Evolutionary conservation across 2,888 invertebrate genomes (phyloP), one percentile per base, ranked within the genome.

Genomic region (Neoascia interrupta): DNA sequence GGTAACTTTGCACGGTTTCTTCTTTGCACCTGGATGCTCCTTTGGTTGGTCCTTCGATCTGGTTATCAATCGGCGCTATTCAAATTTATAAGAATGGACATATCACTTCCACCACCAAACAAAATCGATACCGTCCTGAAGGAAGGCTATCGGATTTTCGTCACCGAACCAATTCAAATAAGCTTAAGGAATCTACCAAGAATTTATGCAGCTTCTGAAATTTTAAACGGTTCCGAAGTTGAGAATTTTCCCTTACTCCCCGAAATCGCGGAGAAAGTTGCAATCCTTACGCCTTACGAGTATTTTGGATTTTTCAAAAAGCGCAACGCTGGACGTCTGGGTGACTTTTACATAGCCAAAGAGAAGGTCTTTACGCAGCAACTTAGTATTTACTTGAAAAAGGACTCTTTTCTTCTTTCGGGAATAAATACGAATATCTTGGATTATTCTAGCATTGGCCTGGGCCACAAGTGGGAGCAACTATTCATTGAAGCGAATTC

Each of bases 261-360:
- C 1, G 31, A 61, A 0, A 75, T 66, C 2, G 81, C 73, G 3
- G 18, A 69, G 6, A 81, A 81, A 18, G 58, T 82, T 43, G 86
- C 85, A 2, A 82, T 85, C 5, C 79, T 86, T 0, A 83, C 84
- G 5, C 85, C 85, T 0, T 84, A 84, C 53, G 86, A 86, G 10
- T 85, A 84, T 64, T 86, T 84, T 56, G 85, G 85, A 0, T 84
- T 83, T 64, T 86, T 84, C 47, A 82, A 82, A 15, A 84, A 83
- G 49, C 80, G 75, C 16, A 79, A 84, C 26, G 18, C 41, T 0
- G 23, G 69, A 4, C 60, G 53, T 11, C 13, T 21, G 1, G 63
- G 39, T 0, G 60, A 74, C 0, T 82, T 83, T 15, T 66, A 82
- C 45, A 37, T 84, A 4, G 49, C 74, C 3, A 66, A 75, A 2